Evolutionary conservation across 2,888 invertebrate species (phyloP).

Genomic region (Hofmannophila pseudospretella): DNA sequence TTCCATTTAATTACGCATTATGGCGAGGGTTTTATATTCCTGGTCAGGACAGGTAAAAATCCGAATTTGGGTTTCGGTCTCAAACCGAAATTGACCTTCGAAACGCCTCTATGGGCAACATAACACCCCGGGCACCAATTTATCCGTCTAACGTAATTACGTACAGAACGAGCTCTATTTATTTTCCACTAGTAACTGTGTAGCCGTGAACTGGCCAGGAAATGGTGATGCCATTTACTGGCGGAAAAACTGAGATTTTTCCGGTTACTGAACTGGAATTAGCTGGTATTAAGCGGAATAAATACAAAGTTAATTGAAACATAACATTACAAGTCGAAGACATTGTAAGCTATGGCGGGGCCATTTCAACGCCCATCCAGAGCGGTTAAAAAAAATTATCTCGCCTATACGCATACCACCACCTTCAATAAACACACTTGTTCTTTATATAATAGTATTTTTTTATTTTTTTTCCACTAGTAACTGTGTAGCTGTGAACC

Average conservation of each 20-base stretch:
- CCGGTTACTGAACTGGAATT: neutral
- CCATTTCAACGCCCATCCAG: no score
- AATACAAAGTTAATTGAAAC: no score
- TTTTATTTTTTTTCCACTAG: constrained; percentile 46
- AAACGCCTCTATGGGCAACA: constrained; percentile 14
- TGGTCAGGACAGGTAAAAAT: no score
- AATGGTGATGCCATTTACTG: neutral
- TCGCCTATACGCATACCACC: no score
- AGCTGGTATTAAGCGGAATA: neutral
- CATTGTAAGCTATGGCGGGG: no score
- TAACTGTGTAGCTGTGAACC: constrained; percentile 5
- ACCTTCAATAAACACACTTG: no score
- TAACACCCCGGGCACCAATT: constrained; percentile 50
- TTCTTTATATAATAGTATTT: no score
- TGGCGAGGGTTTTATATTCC: no score
- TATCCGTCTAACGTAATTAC: constrained; percentile 54
- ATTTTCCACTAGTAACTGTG: constrained; percentile 31
- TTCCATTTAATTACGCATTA: no score
- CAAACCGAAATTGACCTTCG: neutral
- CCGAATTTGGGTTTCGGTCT: neutral
- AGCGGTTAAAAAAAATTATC: no score
- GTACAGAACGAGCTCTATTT: constrained; percentile 45
- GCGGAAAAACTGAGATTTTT: neutral
- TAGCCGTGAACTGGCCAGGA: neutral
- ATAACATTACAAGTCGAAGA: no score